These are phyloP conservation scores for Coturnix japonica DNA, from an alignment of 2,113 vertebrate genomes.

Conservation along the genomic window DNA sequence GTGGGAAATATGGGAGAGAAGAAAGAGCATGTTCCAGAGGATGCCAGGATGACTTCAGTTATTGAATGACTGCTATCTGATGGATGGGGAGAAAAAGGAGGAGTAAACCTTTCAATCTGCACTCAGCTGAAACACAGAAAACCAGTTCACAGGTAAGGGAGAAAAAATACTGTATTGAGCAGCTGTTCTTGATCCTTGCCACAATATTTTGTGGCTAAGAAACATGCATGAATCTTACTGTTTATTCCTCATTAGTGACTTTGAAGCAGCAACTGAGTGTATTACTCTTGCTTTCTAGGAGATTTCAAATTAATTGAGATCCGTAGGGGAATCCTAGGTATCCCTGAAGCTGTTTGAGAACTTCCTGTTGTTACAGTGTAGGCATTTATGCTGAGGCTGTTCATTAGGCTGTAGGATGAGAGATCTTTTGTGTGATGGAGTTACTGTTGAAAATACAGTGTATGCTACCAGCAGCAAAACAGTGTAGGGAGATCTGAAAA, in stretches of 20 bases:
- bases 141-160: slow-evolving; percentile 77
- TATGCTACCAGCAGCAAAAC: slow-evolving; percentile 72
- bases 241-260: slow-evolving; percentile 47
- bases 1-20: slow-evolving; percentile 56
- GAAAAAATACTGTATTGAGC: neutral
- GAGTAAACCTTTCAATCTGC: slow-evolving; percentile 74
- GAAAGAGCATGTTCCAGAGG: slow-evolving; percentile 72
- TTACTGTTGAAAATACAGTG: slow-evolving; percentile 78
- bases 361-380: slow-evolving; percentile 80
- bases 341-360: slow-evolving; percentile 74
- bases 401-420: slow-evolving; percentile 82
- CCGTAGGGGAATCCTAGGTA: slow-evolving; percentile 81
- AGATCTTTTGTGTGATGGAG: slow-evolving; percentile 82
- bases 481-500: slow-evolving; percentile 71
- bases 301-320: slow-evolving; percentile 79
- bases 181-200: slow-evolving; percentile 15
- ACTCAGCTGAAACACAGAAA: slow-evolving; percentile 75
- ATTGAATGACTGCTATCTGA: slow-evolving; percentile 77
- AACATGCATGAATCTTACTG: slow-evolving; percentile 39
- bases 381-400: slow-evolving; percentile 78
- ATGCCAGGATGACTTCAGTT: slow-evolving; percentile 78
- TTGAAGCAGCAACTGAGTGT: slow-evolving; percentile 42
- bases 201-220: neutral
- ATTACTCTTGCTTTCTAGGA: slow-evolving; percentile 64
- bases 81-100: slow-evolving; percentile 65